Base-by-base conservation (phyloP, 2,113 vertebrate species). In the Pithys albifrons region DNA sequence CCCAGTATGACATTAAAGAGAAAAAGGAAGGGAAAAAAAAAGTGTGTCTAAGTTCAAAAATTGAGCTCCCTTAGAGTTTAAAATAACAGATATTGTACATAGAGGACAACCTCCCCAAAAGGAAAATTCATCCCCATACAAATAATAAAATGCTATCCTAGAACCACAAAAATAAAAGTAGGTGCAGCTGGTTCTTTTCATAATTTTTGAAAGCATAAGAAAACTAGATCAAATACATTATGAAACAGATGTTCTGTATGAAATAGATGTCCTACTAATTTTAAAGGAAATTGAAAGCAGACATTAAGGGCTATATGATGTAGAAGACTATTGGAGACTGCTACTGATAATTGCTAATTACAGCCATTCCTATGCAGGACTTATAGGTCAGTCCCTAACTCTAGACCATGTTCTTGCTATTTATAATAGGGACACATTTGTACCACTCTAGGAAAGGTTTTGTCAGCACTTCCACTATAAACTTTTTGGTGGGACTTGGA, bases 231-330 rank as follows among this genome's bases (percentile, higher is more conserved):
- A 15, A 64, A 88, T 72, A 41, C 39, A 37, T 81, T 88, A 84
- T 23, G 43, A 92, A 88, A 54, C 72, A 90, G 71, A 90, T 90
- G 88, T 77, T 77, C 79, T 77, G 55, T 70, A 77, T 64, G 57
- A 77, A 84, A 77, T 46, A 87, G 89, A 88, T 85, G 88, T 91
- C 89, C 83, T 89, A 94, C 84, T 96, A 92, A 94, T 93, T 93
- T 95, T 90, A 92, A 88, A 96, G 51, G 74, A 96, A 96, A 97
- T 59, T 74, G 78, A 97, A 97, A 94, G 62, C 61, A 95, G 83
- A 90, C 91, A 93, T 74, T 94, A 96, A 91, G 83, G 65, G 59
- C 62, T 84, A 86, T 37, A 88, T 41, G 73, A 72, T 49, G 77
- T 16, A 93, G 77, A 94, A 97, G 96, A 96, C 93, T 87, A 81